Evolutionary conservation across 1,140 invertebrate genomes (phyloP), one percentile per base, ranked within the genome.

Genomic region (Apocrypta bakeri): DNA sequence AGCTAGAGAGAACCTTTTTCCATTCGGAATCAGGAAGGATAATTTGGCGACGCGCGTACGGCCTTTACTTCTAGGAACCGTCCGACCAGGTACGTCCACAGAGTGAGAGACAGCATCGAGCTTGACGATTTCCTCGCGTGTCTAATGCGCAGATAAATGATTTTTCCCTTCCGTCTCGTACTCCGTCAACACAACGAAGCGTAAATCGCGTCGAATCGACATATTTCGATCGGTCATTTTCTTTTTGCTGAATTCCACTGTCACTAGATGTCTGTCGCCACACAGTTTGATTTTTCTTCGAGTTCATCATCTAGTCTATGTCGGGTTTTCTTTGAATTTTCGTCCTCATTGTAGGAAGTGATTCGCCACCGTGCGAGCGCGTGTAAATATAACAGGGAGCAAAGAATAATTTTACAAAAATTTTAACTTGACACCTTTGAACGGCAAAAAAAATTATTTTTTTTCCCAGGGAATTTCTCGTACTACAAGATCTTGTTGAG

Each of bases 91-190:
- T 76, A 68, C 73, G n/a, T 81, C 63, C 12, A 42, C 7, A 61
- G 66, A 68, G 64, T 27, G 25, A 31, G 64, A 68, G 64, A 27
- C 29, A 31, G 64, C 63, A 8, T n/a, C n/a, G 12, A 9, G 12
- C 31, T 72, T 63, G 79, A 75, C 63, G 74, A 80, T 75, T 75
- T 68, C 40, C 29, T 1, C 31, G 37, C 27, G 56, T 81, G 31
- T 73, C 79, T 74, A 81, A 81, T 69, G n/a, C 37, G 1, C 8
- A 82, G 80, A 82, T 82, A 71, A 82, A 82, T 82, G 73, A 77
- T 75, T 76, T 66, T 75, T 21, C 33, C 21, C 48, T 1, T 17
- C 17, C 0, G 7, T 56, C 14, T 56, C 3, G 14, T 17, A 3
- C 42, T 12, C 42, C 14, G 42, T 17, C 42, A 21, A 6, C 3